Base-by-base conservation (phyloP, 2,888 invertebrate genomes). In the Apomyelois bistriatella region DNA sequence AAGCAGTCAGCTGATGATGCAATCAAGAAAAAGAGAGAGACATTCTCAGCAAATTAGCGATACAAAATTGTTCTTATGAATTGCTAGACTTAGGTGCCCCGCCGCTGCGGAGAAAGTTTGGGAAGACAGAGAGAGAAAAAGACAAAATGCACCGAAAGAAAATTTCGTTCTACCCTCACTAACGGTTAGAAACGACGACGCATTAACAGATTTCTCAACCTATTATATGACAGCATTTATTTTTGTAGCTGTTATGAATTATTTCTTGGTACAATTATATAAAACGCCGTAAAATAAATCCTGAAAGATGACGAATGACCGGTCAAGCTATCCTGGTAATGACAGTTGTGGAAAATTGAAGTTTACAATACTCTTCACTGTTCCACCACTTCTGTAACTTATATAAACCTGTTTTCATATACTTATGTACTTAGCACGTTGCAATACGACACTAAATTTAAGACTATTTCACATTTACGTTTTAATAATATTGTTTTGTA, bases 401-500 rank as follows among this genome's bases (percentile, higher is more conserved):
- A 59, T 59, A 57, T 36, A 68, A 71, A 68, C 62, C 70, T 62
- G 70, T 65, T 65, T 65, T 64, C 62, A 69, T 61, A 63, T 68
- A 71, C 61, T 66, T 70, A 73, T 69, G 73, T 79, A 81, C 74
- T 70, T 70, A 76, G 73, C 76, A 82, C 73, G 76, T 80, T 73
- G 80, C 76, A 64, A 71, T 56, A 82, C 77, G 71, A 79, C 72
- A 79, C 82, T 86, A 85, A 79, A 72, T 73, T 84, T 87, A 88
- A 84, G 77, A 79, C 87, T 89, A 90, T 86, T 87, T 82, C 85
- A 87, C 85, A 82, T 82, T 85, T 81, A 83, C 75, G 42, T 80
- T 83, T n/a, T 85, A 85, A 87, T 88, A 88, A 89, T 88, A 88
- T 85, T 86, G 86, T n/a, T 88, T 77, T 87, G 87, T 89, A 89